These are phyloP conservation scores for Plutomurus gul DNA, from an alignment of 1,140 invertebrate species.

Conservation along the genomic window DNA sequence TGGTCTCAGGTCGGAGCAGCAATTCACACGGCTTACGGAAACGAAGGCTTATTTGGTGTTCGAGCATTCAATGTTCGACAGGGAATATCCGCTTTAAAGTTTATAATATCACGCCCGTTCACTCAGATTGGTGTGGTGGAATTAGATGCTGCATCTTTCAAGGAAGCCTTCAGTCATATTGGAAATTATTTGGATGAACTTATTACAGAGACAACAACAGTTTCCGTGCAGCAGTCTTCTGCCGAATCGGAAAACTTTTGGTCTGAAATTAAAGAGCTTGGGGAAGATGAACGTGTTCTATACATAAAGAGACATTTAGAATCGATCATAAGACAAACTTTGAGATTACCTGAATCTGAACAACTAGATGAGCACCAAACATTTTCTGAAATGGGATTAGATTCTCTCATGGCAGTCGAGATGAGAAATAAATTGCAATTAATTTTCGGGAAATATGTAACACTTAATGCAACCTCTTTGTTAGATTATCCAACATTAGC, in stretches of 20 bases:
- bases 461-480: neutral
- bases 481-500: slow-evolving; percentile 6
- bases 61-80: neutral
- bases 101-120: neutral
- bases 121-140: neutral
- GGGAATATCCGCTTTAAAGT: neutral
- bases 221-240: neutral
- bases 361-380: neutral
- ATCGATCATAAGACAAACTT: neutral
- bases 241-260: slow-evolving; percentile 2
- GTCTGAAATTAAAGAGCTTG: neutral
- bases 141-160: neutral
- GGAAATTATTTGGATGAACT: neutral
- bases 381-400: slow-evolving; percentile 25
- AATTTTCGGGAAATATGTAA: neutral
- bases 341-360: neutral
- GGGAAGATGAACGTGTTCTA: neutral
- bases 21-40: neutral
- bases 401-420: slow-evolving; percentile 28
- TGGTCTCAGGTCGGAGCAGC: slow-evolving; percentile 33
- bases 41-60: neutral
- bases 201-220: neutral
- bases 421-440: slow-evolving; percentile 23
- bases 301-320: slow-evolving; percentile 6
- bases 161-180: neutral